Conservation (phyloP, 2,888 invertebrate genomes). For the Drepanosiphum platanoidis region DNA sequence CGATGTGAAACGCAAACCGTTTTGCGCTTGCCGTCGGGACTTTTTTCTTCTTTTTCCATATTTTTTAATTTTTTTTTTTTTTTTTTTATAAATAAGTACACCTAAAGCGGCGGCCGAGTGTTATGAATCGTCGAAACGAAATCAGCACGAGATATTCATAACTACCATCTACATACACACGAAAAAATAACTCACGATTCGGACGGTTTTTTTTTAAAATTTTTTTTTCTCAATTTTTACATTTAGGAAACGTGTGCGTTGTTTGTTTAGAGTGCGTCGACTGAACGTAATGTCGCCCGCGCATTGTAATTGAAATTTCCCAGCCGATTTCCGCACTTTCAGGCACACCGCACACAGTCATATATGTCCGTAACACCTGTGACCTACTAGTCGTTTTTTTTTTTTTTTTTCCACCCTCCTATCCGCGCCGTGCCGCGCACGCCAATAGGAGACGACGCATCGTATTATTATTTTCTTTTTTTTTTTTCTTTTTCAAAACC, state of each 20-base stretch:
- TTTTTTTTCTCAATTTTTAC: neutral
- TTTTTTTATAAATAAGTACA: too few relatives aligned
- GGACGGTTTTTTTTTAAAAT: neutral
- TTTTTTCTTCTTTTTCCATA: too few relatives aligned
- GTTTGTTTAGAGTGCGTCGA: neutral
- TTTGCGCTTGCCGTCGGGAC: too few relatives aligned
- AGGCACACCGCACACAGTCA: neutral
- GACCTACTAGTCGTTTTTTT: conserved; percentile 46
- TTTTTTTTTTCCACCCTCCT: conserved; percentile 28
- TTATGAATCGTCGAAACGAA: too few relatives aligned
- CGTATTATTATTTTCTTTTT: too few relatives aligned
- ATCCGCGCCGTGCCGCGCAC: neutral
- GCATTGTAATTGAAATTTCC: conserved; percentile 43
- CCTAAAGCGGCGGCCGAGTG: too few relatives aligned
- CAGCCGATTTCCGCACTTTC: conserved; percentile 38
- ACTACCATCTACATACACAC: too few relatives aligned
- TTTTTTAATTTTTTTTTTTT: too few relatives aligned
- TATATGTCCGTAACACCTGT: conserved; percentile 38
- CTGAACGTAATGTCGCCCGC: neutral
- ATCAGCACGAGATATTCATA: too few relatives aligned
- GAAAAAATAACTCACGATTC: too few relatives aligned
- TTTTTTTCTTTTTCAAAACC: conserved; percentile 3
- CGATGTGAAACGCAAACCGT: too few relatives aligned
- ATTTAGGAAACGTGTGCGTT: neutral
- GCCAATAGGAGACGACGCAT: too few relatives aligned